Conservation (phyloP, 2,113 vertebrate species). For the Stomatorhinus ivindoensis region DNA sequence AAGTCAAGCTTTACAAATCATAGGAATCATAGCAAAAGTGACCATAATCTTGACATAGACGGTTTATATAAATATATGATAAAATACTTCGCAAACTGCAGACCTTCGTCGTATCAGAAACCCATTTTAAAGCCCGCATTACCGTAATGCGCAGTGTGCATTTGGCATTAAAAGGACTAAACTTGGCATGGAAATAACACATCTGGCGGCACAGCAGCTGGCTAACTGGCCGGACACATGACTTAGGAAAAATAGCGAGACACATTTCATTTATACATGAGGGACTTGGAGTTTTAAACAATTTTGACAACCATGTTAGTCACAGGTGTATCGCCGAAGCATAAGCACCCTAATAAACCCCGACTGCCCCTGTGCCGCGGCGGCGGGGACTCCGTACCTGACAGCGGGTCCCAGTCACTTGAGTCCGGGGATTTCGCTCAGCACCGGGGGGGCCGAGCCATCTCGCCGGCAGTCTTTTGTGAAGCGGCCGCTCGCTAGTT, state of each 20-base stretch:
- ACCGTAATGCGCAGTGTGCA: neutral
- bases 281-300: neutral
- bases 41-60: neutral
- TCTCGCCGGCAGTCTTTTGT: neutral
- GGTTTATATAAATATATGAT: neutral
- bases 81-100: neutral
- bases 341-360: neutral
- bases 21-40: neutral
- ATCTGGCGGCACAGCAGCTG: neutral
- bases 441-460: neutral
- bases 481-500: neutral
- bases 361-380: neutral
- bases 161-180: neutral
- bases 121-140: neutral
- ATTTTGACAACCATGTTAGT: neutral
- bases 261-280: neutral
- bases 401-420: neutral
- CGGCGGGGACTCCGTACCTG: neutral
- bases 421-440: slow-evolving; percentile 16
- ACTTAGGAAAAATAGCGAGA: neutral
- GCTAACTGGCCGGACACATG: neutral
- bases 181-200: neutral
- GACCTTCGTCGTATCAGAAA: neutral
- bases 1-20: neutral
- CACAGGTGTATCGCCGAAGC: neutral